Evolutionary conservation across 2,797 vertebrate species (phyloP).

Genomic region (Rhabdophis nuchalis): DNA sequence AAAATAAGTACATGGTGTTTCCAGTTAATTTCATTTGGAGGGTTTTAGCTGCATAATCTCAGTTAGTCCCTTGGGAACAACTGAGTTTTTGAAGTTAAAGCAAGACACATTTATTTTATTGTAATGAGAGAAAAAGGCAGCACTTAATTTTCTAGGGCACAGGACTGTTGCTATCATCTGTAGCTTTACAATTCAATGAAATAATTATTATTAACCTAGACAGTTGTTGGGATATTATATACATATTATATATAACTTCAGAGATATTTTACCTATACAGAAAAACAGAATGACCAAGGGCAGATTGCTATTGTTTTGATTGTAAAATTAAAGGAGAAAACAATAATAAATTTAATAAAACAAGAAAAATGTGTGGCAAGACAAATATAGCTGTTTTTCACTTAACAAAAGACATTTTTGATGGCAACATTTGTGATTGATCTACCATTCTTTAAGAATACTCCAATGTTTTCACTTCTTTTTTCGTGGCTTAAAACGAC

Average conservation of each 20-base stretch:
- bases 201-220: conserved; percentile 30
- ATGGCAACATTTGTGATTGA: too few relatives aligned
- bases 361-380: too few relatives aligned
- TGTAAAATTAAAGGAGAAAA: too few relatives aligned
- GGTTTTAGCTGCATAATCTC: conserved; percentile 46
- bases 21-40: conserved; percentile 61
- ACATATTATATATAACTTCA: not conserved
- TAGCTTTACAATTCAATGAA: conserved; percentile 48
- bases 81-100: conserved; percentile 55
- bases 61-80: conserved; percentile 41
- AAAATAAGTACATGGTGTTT: conserved; percentile 53
- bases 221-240: not conserved
- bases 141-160: conserved; percentile 29
- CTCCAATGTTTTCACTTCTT: too few relatives aligned
- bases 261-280: too few relatives aligned
- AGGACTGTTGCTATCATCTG: conserved; percentile 41
- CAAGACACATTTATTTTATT: conserved; percentile 33
- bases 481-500: too few relatives aligned
- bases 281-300: too few relatives aligned
- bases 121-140: conserved; percentile 32
- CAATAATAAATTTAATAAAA: too few relatives aligned
- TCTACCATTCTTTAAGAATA: too few relatives aligned
- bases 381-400: too few relatives aligned
- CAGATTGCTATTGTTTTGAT: too few relatives aligned
- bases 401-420: too few relatives aligned